These are phyloP conservation scores for Drosophila meridionalis DNA, from an alignment of 2,888 invertebrate genomes.

Conservation along the genomic window DNA sequence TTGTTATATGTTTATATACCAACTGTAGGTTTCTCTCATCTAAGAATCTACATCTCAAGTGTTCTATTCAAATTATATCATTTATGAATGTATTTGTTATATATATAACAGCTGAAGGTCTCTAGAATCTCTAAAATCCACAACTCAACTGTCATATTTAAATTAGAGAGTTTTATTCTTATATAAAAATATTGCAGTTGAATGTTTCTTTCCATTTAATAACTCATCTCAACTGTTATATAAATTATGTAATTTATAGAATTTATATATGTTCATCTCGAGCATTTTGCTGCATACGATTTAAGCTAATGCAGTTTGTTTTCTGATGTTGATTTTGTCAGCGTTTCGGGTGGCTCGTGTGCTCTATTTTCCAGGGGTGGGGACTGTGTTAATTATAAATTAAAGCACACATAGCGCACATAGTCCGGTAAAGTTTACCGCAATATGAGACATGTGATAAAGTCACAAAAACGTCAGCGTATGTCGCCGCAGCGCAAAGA, in stretches of 20 bases:
- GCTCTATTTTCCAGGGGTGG: neutral
- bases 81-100: too few relatives aligned
- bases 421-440: slow-evolving; percentile 62
- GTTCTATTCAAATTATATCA: too few relatives aligned
- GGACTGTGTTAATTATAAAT: slow-evolving; percentile 31
- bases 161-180: too few relatives aligned
- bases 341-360: neutral
- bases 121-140: too few relatives aligned
- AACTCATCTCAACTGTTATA: neutral
- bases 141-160: too few relatives aligned
- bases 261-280: neutral
- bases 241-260: neutral
- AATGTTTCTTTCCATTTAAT: neutral
- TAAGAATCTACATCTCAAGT: too few relatives aligned
- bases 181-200: neutral
- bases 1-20: too few relatives aligned
- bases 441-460: slow-evolving; percentile 80
- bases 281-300: slow-evolving; percentile 1
- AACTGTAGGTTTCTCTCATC: too few relatives aligned
- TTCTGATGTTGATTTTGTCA: neutral
- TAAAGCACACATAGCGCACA: slow-evolving; percentile 43
- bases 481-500: slow-evolving; percentile 72
- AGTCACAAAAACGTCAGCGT: slow-evolving; percentile 78
- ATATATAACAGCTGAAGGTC: too few relatives aligned
- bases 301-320: slow-evolving; percentile 23